Evolutionary conservation across 2,888 invertebrate species (phyloP).

Genomic region (Antheraea yamamai): DNA sequence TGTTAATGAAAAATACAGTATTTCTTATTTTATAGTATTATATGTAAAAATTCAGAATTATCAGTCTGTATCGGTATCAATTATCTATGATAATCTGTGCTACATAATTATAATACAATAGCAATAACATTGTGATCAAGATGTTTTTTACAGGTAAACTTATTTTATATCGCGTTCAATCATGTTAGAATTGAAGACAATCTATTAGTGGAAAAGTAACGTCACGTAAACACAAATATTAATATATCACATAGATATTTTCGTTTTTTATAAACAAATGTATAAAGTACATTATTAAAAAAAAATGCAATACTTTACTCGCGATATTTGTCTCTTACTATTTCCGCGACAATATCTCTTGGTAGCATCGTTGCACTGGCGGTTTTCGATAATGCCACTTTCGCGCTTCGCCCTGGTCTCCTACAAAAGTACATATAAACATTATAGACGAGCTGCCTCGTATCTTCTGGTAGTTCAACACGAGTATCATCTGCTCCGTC

Average conservation of each 20-base stretch:
- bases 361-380: slow-evolving; percentile 75
- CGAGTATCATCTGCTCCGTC: slow-evolving; percentile 61
- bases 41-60: not conserved
- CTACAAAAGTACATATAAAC: slow-evolving; percentile 75
- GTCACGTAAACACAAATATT: not conserved
- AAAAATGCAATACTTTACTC: slow-evolving; percentile 18
- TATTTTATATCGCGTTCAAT: not conserved
- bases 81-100: not conserved
- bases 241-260: not conserved
- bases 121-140: not conserved
- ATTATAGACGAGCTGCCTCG: slow-evolving; percentile 74
- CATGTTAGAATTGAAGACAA: not conserved
- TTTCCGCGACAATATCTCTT: slow-evolving; percentile 72
- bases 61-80: not conserved
- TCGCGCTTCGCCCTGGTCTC: slow-evolving; percentile 68
- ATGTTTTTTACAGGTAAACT: not conserved
- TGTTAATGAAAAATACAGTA: not conserved
- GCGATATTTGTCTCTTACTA: slow-evolving; percentile 69
- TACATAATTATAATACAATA: not conserved
- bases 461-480: slow-evolving; percentile 71
- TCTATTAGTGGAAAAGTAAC: not conserved
- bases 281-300: not conserved
- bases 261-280: not conserved
- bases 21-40: not conserved
- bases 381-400: slow-evolving; percentile 67